Evolutionary conservation across 2,797 vertebrate species (phyloP), one percentile per base, ranked within the genome.

Genomic region (Oryzias sinensis): DNA sequence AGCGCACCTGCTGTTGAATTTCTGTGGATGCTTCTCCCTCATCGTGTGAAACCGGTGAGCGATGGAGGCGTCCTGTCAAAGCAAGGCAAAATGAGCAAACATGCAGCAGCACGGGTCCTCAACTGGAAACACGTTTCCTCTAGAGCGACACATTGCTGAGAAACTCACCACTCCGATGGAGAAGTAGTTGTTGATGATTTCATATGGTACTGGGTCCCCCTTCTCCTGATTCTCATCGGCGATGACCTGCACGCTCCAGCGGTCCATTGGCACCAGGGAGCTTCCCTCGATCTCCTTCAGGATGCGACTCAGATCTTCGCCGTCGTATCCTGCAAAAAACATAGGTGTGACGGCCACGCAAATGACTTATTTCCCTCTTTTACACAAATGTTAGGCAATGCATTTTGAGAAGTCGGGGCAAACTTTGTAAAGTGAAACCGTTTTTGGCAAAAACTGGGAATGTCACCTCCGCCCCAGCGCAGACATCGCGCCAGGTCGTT

Each of bases 121-220:
- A 59, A 17, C 22, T 16, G 1, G 43, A 49, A 55, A 16, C 41
- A 5, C 15, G 56, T 29, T 49, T 57, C 25, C 51, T 22, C 8
- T 20, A 41, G 16, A 18, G 11, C 27, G 20, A 60, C 2, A 1
- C 14, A 1, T 51, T 68, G 42, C 37, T 5, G 33, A 40, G 49
- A 59, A 46, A 90, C 95, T 90, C 82, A 98, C 96, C 89, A 98
- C 96, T 63, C 95, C 96, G 1, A 98, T 94, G 46, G 96, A 98
- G 91, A 98, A 98, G 88, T 98, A 98, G 90, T 98, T 98, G 88
- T 98, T 98, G 90, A 98, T 95, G 83, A 98, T 98, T 46, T 96
- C 94, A 14, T 95, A 95, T 5, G 96, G 96, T 43, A 98, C 95
- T 0, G 94, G 95, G 76, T 98, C 96, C 2, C 95, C 94, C 68